A percentile compares a stretch with the other conserved stretches of the same genome.
Conservation (phyloP, 2,113 vertebrate species). For the Strix aluco region DNA sequence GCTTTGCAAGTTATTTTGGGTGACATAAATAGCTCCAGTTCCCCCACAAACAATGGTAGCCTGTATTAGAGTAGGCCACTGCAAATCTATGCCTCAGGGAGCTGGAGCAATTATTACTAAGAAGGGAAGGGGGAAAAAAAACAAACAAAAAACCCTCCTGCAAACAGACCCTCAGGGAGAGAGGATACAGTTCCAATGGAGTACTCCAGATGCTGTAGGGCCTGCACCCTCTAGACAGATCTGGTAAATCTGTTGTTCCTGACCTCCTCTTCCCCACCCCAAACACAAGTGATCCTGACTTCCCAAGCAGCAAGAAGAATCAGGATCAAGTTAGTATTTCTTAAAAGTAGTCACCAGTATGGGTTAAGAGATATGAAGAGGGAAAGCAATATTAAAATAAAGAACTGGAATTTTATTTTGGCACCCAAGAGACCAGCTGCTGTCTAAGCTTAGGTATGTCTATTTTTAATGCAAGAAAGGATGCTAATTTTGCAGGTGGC, state of each 20-base stretch:
- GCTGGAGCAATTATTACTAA: background rate
- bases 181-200: rapidly evolving
- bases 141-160: background rate
- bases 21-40: background rate
- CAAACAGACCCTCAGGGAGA: background rate
- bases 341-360: background rate
- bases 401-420: background rate
- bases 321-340: background rate
- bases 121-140: rapidly evolving
- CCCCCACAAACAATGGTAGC: background rate
- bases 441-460: background rate
- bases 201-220: background rate
- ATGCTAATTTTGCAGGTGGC: background rate
- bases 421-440: background rate
- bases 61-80: background rate
- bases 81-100: background rate
- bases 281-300: background rate
- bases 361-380: background rate
- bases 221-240: background rate
- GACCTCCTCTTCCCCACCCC: background rate
- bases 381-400: background rate
- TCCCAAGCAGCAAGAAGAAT: background rate
- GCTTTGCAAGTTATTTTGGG: background rate
- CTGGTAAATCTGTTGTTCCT: background rate
- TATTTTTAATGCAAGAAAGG: background rate